These are phyloP conservation scores for Brenthis daphne DNA, from an alignment of 2,888 invertebrate species.

Conservation along the genomic window DNA sequence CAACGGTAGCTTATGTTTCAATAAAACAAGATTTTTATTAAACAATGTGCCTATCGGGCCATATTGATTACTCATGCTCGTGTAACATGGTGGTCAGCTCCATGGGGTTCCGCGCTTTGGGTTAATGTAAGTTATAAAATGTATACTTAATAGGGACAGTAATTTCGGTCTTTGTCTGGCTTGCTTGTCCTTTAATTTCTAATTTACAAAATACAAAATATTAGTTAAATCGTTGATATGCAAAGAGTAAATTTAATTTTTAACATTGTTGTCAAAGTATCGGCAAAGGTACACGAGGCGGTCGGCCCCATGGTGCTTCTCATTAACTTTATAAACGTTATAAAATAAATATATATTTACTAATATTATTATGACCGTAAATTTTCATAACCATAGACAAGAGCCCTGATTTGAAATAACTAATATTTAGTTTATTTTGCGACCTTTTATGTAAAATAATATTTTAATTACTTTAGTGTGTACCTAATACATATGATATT, in stretches of 20 bases:
- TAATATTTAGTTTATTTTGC: too few species aligned
- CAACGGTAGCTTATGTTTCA: not conserved
- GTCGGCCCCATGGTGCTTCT: not conserved
- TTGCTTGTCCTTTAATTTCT: conserved; percentile 4
- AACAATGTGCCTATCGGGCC: not conserved
- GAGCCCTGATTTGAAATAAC: too few species aligned
- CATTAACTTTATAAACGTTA: not conserved
- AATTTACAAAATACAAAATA: not conserved
- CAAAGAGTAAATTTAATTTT: not conserved
- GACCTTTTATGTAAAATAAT: too few species aligned
- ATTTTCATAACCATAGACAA: not conserved
- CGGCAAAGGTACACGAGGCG: not conserved
- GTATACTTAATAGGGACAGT: conserved; percentile 2
- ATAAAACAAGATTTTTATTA: conserved; percentile 14
- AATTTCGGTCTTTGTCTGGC: not conserved
- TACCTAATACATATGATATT: too few species aligned
- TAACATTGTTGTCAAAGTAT: not conserved
- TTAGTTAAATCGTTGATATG: not conserved
- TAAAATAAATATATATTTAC: not conserved
- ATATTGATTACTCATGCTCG: conserved; percentile 10
- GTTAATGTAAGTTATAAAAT: conserved; percentile 14
- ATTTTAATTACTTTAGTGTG: too few species aligned
- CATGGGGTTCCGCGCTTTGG: conserved; percentile 8
- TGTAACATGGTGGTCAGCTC: conserved; percentile 19
- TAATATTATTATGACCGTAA: not conserved